Evolutionary conservation across 2,888 invertebrate genomes (phyloP).

Genomic region (Aspidapion aeneum): DNA sequence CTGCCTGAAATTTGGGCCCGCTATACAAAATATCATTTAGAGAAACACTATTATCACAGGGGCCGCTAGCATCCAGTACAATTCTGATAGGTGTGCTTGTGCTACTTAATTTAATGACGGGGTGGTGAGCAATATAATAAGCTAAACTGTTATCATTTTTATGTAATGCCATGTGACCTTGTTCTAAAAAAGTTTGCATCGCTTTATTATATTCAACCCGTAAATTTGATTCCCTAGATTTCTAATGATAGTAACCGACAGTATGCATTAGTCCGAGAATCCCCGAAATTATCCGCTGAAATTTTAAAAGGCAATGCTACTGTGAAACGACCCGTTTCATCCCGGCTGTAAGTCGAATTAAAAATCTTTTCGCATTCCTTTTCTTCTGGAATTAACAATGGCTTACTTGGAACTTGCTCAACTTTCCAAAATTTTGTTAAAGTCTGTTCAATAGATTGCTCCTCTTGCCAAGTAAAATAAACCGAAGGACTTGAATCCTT

Average conservation of each 20-base stretch:
- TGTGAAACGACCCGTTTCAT: too few species aligned
- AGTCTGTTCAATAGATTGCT: too few species aligned
- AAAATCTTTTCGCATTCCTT: too few species aligned
- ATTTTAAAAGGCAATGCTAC: slow-evolving; percentile 2
- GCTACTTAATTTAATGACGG: neutral
- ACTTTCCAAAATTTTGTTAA: too few species aligned
- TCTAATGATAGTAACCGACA: neutral
- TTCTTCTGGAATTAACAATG: too few species aligned
- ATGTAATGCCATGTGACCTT: slow-evolving; percentile 4
- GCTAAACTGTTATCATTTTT: neutral
- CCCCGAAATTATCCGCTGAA: neutral
- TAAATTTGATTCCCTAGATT: neutral
- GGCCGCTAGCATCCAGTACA: neutral
- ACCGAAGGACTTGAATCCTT: too few species aligned
- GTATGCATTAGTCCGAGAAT: too few species aligned
- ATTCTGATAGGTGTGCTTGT: neutral
- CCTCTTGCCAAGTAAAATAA: too few species aligned
- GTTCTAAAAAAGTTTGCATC: too few species aligned
- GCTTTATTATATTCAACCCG: too few species aligned
- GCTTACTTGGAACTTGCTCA: too few species aligned
- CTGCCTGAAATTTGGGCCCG: neutral
- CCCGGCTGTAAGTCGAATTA: neutral
- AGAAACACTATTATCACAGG: neutral
- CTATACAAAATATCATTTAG: neutral
- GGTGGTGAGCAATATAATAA: neutral